Percentiles rank a stretch among this genome's conserved stretches.
phyloP scores from a whole-genome alignment of 2,888 invertebrate species.

The Pachliopta kotzebuea region DNA sequence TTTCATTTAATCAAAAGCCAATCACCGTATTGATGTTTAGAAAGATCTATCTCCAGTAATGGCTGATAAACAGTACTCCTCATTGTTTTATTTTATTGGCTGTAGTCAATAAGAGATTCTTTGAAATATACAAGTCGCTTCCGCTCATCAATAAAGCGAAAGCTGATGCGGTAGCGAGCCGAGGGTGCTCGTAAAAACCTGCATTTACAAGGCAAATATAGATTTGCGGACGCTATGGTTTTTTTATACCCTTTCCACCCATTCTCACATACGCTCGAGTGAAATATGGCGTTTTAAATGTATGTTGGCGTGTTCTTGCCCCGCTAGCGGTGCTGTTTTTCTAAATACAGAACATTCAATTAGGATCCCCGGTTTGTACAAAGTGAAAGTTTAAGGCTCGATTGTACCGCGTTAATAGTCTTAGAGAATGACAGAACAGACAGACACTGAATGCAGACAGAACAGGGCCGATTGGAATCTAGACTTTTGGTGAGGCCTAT shows the following conservation, averaged over 20 bases:
- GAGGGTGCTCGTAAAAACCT: slow-evolving; percentile 64
- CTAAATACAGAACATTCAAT: slow-evolving; percentile 42
- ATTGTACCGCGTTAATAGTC: slow-evolving; percentile 38
- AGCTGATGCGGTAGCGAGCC: slow-evolving; percentile 49
- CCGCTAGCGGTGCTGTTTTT: slow-evolving; percentile 36
- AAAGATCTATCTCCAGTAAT: no score
- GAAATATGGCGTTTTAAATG: slow-evolving; percentile 60
- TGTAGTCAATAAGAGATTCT: no score
- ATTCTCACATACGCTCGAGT: slow-evolving; percentile 52
- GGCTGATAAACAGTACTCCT: no score
- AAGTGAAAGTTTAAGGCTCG: slow-evolving; percentile 44
- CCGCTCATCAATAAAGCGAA: slow-evolving; percentile 37
- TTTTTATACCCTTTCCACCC: slow-evolving; percentile 49
- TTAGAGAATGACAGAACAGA: slow-evolving; percentile 3
- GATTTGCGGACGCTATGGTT: slow-evolving; percentile 54
- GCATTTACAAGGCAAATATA: slow-evolving; percentile 75
- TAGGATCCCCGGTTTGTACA: slow-evolving; percentile 39
- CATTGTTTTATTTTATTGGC: no score
- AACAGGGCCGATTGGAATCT: no score
- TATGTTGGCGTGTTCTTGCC: slow-evolving; percentile 39
- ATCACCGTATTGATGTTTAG: no score
- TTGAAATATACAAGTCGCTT: slow-evolving; percentile 3
- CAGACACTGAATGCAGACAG: no score
- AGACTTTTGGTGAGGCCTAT: no score
- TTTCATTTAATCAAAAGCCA: no score